Conservation (phyloP, 2,797 vertebrate genomes). For the Coregonus suidteri region DNA sequence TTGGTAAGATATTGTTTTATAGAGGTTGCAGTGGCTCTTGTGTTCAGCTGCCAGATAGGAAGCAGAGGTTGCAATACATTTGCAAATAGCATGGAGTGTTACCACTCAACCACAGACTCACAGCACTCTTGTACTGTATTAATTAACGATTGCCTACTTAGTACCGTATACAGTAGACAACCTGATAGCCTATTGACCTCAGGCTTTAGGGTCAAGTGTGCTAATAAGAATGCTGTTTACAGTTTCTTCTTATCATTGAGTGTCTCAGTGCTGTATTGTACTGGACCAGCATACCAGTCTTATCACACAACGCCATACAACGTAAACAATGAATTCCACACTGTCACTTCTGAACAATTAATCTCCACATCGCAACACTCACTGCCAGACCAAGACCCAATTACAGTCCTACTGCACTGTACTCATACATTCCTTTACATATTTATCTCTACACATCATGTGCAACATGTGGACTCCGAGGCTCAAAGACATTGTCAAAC, state of each 20-base stretch:
- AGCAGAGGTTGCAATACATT: too few species aligned
- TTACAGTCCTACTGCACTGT: not conserved
- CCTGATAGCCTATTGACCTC: not conserved
- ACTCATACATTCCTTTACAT: not conserved
- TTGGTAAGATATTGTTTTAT: not conserved
- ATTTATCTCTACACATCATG: not conserved
- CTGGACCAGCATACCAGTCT: conserved; percentile 9
- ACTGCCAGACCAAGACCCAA: not conserved
- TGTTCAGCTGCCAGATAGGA: too few species aligned
- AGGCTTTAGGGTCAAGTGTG: not conserved
- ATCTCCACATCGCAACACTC: not conserved
- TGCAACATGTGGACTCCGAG: not conserved
- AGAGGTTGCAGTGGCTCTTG: not conserved
- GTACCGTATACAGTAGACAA: not conserved
- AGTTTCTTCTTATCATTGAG: not conserved
- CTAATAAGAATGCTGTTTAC: not conserved
- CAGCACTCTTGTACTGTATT: not conserved
- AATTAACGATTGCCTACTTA: not conserved
- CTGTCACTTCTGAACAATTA: conserved; percentile 5
- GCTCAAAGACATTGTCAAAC: conserved; percentile 5
- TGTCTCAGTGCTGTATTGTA: not conserved
- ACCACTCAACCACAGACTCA: not conserved
- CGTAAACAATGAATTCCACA: conserved; percentile 11
- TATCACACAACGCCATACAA: conserved; percentile 1
- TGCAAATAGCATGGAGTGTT: not conserved